Conservation (phyloP, 2,113 vertebrate genomes). For the Mustela lutreola region DNA sequence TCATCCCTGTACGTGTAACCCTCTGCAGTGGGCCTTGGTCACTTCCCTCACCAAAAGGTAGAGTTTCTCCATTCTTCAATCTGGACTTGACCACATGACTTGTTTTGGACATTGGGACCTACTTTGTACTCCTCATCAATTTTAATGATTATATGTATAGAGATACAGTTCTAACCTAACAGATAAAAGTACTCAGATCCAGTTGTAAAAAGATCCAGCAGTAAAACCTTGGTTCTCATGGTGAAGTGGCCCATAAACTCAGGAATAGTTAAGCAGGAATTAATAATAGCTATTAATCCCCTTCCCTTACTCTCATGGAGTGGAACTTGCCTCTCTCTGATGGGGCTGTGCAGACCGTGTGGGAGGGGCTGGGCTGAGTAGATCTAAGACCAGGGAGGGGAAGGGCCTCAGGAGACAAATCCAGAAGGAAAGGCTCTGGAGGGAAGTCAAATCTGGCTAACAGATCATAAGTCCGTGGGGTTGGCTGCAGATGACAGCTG, state of each 20-base stretch:
- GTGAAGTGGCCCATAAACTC: not conserved
- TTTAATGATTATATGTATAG: not conserved
- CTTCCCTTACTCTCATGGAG: not conserved
- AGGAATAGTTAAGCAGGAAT: not conserved
- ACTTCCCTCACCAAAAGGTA: not conserved
- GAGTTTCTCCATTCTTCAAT: not conserved
- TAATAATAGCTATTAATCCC: not conserved
- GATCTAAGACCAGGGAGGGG: not conserved
- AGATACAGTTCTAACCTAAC: not conserved
- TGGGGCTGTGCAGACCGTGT: not conserved
- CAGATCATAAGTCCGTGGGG: not conserved
- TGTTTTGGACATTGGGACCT: not conserved
- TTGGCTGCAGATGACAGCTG: constrained; percentile 15
- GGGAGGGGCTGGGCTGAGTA: not conserved
- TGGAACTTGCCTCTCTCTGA: not conserved
- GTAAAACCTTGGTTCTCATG: not conserved
- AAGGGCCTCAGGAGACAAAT: not conserved
- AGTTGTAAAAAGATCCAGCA: not conserved
- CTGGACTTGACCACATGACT: not conserved
- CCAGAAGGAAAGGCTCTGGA: not conserved
- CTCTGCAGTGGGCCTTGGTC: not conserved
- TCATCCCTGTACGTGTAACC: too few species aligned
- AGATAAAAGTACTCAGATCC: not conserved
- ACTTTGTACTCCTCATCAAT: not conserved
- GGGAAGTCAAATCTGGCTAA: not conserved